Base-by-base conservation (phyloP, 2,113 vertebrate genomes). In the Pterocles gutturalis region DNA sequence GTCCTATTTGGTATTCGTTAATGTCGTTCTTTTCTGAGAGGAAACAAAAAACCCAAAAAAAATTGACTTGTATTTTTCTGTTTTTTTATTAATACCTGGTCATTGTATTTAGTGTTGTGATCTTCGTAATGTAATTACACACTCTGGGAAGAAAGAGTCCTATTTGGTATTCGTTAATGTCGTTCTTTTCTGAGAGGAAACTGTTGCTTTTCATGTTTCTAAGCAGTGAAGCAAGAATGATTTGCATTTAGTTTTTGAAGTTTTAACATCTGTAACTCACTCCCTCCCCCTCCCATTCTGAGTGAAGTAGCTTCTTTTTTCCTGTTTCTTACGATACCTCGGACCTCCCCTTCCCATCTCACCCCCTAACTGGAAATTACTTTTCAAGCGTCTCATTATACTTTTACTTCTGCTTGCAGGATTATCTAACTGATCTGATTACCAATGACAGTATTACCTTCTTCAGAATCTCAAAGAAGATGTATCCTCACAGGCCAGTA, bases 341-440 rank as follows among this genome's bases (percentile, higher is more conserved):
- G 86, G 51, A 73, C 31, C 34, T 60, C 36, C 60, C 46, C 19
- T 79, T 86, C 28, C 49, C 25, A 16, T 60, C 36, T 72, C 28
- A 9, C 9, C 21, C n/a, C 21, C 7, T 11, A 64, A 2, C n/a
- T n/a, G 41, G 76, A 43, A 77, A 61, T 80, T 76, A 41, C 57
- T 91, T 85, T 94, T 95, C 25, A 75, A 77, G 13, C 90, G 49
- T 95, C 84, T 96, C 83, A 88, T 86, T 94, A 65, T 75, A 60
- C 53, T 90, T 92, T 88, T 80, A 51, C 87, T 94, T 96, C 82
- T 91, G 6, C 73, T 89, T 86, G 22, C 98, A 99, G 99, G 99
- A 99, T 95, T 99, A 99, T 98, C 98, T 99, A 95, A 99, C 99
- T 1, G 99, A 99, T 96, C 97, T 99, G 97, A 99, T 99, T 95